Conservation (phyloP, 1,140 invertebrate species). For the Dendrolimus kikuchii region DNA sequence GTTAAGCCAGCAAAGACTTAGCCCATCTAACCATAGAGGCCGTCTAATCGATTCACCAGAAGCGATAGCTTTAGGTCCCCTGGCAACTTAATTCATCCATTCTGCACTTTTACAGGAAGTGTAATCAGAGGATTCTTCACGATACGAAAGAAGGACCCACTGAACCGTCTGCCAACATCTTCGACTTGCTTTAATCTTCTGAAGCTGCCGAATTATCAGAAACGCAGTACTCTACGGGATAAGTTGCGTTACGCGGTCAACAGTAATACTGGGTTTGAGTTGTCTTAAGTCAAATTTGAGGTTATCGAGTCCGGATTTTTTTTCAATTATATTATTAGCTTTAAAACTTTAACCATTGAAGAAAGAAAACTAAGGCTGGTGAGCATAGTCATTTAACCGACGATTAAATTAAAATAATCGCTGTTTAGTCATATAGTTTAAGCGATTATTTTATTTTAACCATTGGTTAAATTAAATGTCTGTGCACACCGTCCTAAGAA, state of each 20-base stretch:
- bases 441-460: constrained; percentile 1
- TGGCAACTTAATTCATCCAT: neutral
- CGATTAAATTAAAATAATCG: too few relatives aligned
- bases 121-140: constrained; percentile 99
- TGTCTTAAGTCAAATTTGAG: constrained; percentile 80
- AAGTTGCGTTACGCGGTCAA: constrained; percentile 98
- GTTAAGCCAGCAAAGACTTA: too few relatives aligned
- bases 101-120: constrained; percentile 76
- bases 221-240: constrained; percentile 94
- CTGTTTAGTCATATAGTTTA: neutral
- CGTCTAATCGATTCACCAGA: too few relatives aligned
- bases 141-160: constrained; percentile 95
- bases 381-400: too few relatives aligned
- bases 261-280: constrained; percentile 98
- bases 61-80: too few relatives aligned
- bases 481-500: too few relatives aligned
- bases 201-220: constrained; percentile 99
- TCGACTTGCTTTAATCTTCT: constrained; percentile 99
- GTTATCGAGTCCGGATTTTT: neutral
- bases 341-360: too few relatives aligned
- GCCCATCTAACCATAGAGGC: too few relatives aligned
- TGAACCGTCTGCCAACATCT: constrained; percentile 96
- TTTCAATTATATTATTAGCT: neutral
- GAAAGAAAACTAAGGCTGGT: too few relatives aligned
- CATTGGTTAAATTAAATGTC: neutral